Conservation (phyloP, 2,888 invertebrate species). For the Axea sp. region DNA sequence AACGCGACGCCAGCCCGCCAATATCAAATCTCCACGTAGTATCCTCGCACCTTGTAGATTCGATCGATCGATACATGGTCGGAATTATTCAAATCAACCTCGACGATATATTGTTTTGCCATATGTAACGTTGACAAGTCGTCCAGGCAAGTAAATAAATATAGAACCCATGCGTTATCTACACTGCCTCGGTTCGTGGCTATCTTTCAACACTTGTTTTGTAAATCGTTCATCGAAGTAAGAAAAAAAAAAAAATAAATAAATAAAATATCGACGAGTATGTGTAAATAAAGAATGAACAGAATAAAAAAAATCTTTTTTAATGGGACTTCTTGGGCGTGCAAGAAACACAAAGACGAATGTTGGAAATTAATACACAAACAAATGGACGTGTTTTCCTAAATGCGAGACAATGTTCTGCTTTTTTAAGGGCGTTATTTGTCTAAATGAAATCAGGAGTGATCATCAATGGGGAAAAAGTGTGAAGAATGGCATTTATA, state of each 20-base stretch:
- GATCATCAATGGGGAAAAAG: slow-evolving; percentile 10
- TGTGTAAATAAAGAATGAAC: slow-evolving; percentile 5
- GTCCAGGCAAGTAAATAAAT: slow-evolving; percentile 52
- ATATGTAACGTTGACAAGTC: slow-evolving; percentile 50
- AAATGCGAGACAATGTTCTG: slow-evolving; percentile 16
- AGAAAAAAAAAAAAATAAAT: background rate
- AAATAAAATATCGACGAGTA: no score
- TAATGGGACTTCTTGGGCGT: background rate
- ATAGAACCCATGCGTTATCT: slow-evolving; percentile 50
- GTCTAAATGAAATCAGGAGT: slow-evolving; percentile 6
- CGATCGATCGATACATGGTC: slow-evolving; percentile 51
- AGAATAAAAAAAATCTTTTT: background rate
- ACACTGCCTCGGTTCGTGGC: slow-evolving; percentile 16
- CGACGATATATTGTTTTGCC: slow-evolving; percentile 55
- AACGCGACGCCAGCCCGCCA: slow-evolving; percentile 29
- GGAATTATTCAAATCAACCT: slow-evolving; percentile 54
- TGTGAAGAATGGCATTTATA: slow-evolving; percentile 36
- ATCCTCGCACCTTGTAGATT: slow-evolving; percentile 52
- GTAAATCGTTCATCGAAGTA: slow-evolving; percentile 21
- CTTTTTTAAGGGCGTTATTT: slow-evolving; percentile 25
- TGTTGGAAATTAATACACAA: no score
- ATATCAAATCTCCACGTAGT: slow-evolving; percentile 33
- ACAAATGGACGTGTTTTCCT: background rate
- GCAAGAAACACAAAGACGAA: no score
- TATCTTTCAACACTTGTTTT: slow-evolving; percentile 58